Conservation (phyloP, 2,113 vertebrate species). For the Macquaria australasica region DNA sequence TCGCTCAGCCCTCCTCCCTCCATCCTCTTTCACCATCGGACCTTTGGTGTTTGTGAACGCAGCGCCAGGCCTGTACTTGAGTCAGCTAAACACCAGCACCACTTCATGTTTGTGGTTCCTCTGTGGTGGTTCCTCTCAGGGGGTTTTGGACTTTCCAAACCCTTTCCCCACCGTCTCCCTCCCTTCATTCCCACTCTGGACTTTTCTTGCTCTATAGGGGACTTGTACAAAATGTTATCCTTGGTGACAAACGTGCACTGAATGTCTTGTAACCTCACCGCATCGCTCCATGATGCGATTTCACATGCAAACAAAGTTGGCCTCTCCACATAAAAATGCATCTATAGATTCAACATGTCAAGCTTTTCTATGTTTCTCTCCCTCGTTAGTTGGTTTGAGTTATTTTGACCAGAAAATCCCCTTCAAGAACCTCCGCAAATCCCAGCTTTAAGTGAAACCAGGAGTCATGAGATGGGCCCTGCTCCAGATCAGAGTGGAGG, state of each 20-base stretch:
- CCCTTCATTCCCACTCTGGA: not conserved
- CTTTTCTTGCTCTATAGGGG: not conserved
- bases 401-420: slow-evolving; percentile 23
- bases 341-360: not conserved
- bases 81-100: slow-evolving; percentile 47
- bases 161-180: slow-evolving; percentile 17
- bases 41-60: slow-evolving; percentile 36
- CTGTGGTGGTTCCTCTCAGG: slow-evolving; percentile 45
- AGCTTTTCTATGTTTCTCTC: not conserved
- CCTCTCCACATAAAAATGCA: not conserved
- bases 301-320: slow-evolving; percentile 6
- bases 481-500: slow-evolving; percentile 56
- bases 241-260: not conserved
- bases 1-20: slow-evolving; percentile 2
- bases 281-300: not conserved
- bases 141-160: slow-evolving; percentile 56
- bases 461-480: slow-evolving; percentile 40
- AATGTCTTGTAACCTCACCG: slow-evolving; percentile 13
- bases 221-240: slow-evolving; percentile 24
- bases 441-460: slow-evolving; percentile 56
- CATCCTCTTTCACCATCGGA: slow-evolving; percentile 10
- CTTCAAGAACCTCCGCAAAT: slow-evolving; percentile 7
- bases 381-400: not conserved
- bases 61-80: slow-evolving; percentile 23
- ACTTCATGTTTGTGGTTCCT: slow-evolving; percentile 55